Conservation (phyloP, 2,888 invertebrate genomes). For the Antitype chi region DNA sequence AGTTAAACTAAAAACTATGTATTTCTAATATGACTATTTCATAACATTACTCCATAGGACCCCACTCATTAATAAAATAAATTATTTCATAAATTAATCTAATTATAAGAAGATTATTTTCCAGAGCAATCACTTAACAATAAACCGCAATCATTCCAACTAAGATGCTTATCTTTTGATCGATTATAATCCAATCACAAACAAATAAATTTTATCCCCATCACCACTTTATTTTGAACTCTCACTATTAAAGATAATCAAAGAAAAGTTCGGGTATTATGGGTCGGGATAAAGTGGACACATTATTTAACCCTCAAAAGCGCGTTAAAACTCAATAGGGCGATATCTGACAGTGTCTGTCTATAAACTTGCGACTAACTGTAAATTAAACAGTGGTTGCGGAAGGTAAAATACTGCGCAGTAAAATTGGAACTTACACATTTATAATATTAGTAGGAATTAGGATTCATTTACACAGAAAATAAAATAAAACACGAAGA, state of each 20-base stretch:
- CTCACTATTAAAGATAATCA: conserved; percentile 66
- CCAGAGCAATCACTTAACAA: conserved; percentile 73
- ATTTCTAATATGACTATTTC: conserved; percentile 14
- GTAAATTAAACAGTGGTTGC: conserved; percentile 49
- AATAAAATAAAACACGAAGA: too few relatives aligned
- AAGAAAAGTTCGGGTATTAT: conserved; percentile 49
- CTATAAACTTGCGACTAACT: conserved; percentile 63
- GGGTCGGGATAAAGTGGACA: conserved; percentile 76
- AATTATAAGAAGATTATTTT: conserved; percentile 60
- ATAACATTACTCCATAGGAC: conserved; percentile 29
- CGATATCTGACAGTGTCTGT: conserved; percentile 76
- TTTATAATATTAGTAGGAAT: too few relatives aligned
- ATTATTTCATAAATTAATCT: conserved; percentile 30
- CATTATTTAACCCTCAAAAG: conserved; percentile 87
- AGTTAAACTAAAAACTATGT: conserved; percentile 28
- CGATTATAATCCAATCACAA: conserved; percentile 87
- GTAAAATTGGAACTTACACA: background rate
- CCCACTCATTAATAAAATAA: conserved; percentile 48
- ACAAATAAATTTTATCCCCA: conserved; percentile 84
- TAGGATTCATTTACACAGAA: too few relatives aligned
- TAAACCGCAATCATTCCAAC: conserved; percentile 68
- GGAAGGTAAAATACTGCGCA: conserved; percentile 43
- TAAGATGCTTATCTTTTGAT: conserved; percentile 81
- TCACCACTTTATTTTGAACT: conserved; percentile 70
- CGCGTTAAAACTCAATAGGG: conserved; percentile 87